Percentiles rank a stretch among this genome's conserved stretches.
These are phyloP conservation scores for Oxyruncus cristatus DNA, from an alignment of 2,113 vertebrate species.

Conservation along the genomic window DNA sequence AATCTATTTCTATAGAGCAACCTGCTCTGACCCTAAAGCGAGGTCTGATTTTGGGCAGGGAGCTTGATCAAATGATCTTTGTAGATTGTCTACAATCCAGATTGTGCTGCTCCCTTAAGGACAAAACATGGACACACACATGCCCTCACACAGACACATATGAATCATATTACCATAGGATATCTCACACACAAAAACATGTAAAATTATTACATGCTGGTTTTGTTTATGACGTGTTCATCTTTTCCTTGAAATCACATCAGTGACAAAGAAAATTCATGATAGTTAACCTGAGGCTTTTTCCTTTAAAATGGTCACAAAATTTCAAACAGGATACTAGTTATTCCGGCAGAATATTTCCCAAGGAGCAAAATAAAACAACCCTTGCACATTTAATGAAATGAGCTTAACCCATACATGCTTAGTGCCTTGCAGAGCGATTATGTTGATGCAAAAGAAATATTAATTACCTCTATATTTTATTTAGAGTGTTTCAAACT, in stretches of 20 bases:
- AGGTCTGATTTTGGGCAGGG: background rate
- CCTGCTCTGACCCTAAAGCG: background rate
- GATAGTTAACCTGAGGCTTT: background rate
- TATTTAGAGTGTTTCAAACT: background rate
- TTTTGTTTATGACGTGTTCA: background rate
- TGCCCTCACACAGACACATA: background rate
- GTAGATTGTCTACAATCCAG: background rate
- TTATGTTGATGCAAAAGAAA: background rate
- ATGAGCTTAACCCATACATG: background rate
- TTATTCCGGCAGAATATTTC: background rate
- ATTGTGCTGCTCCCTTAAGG: background rate
- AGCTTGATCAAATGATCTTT: background rate
- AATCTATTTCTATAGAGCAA: too few relatives aligned
- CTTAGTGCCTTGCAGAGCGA: background rate
- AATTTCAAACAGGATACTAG: background rate
- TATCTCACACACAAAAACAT: background rate
- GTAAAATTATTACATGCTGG: background rate
- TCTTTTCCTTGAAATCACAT: background rate
- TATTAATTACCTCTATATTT: background rate
- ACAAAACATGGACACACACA: rapidly evolving
- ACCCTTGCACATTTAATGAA: background rate
- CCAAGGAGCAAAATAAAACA: background rate
- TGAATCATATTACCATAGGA: background rate
- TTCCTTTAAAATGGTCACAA: background rate
- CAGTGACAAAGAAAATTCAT: background rate